Evolutionary conservation across 2,113 vertebrate genomes (phyloP).

Genomic region (Stegastes partitus): DNA sequence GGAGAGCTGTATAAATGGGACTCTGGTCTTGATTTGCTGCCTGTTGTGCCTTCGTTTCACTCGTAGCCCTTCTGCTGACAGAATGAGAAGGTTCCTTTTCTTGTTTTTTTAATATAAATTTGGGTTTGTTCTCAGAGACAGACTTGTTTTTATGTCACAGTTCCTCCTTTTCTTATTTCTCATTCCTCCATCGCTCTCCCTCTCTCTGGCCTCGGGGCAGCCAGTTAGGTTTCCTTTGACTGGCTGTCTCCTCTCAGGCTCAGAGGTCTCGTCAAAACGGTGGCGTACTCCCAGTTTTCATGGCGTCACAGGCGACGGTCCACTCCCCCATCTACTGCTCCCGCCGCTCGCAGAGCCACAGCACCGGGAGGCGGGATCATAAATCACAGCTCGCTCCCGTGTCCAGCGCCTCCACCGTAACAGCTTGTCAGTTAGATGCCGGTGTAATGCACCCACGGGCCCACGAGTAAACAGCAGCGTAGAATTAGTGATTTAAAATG

Average conservation of each 20-base stretch:
- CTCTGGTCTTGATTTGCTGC: constrained; percentile 33
- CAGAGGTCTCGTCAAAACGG: constrained; percentile 71
- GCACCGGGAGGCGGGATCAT: constrained; percentile 34
- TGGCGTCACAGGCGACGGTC: constrained; percentile 54
- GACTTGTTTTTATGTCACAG: constrained; percentile 11
- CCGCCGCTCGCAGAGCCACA: constrained; percentile 23
- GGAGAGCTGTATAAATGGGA: constrained; percentile 40
- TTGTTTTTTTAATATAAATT: constrained; percentile 14
- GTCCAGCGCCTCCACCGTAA: background rate
- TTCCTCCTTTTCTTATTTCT: background rate
- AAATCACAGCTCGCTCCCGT: constrained; percentile 55
- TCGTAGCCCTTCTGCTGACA: background rate
- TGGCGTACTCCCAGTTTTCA: constrained; percentile 36
- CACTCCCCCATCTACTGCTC: constrained; percentile 31
- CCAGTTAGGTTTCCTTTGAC: constrained; percentile 57
- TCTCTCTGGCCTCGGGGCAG: constrained; percentile 48
- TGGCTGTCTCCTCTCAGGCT: constrained; percentile 72
- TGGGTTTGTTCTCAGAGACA: constrained; percentile 3
- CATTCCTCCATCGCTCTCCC: background rate
- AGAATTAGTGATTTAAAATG: background rate
- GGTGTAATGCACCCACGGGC: background rate
- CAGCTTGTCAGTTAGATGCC: constrained; percentile 38
- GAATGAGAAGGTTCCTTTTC: background rate
- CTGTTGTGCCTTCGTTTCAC: constrained; percentile 39
- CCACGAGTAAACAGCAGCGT: background rate